phyloP scores from a whole-genome alignment of 2,113 vertebrate species.

The Papio anubis region DNA sequence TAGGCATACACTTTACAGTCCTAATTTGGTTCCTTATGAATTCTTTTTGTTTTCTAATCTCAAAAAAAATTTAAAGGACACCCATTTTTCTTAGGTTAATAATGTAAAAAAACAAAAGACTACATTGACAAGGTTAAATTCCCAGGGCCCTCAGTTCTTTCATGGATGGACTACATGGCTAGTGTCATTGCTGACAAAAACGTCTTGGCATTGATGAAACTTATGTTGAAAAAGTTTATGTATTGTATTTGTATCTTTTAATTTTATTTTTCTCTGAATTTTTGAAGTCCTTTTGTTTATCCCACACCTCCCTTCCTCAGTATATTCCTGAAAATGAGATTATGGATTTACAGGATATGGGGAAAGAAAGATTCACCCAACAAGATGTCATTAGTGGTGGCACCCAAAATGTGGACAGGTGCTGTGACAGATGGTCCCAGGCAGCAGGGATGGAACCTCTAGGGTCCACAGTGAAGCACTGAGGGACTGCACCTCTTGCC shows the following conservation, averaged over 20 bases:
- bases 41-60: too few relatives aligned
- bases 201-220: neutral
- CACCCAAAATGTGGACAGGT: neutral
- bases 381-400: neutral
- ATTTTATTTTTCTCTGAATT: neutral
- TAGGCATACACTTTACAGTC: too few relatives aligned
- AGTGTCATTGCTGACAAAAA: neutral
- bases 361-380: neutral
- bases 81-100: neutral
- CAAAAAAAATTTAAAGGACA: too few relatives aligned
- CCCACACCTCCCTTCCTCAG: neutral
- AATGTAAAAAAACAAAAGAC: neutral
- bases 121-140: neutral
- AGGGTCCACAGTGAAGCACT: neutral
- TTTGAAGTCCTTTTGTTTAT: neutral
- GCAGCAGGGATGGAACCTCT: neutral
- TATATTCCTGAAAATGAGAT: neutral
- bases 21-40: too few relatives aligned
- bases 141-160: neutral
- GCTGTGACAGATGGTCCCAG: neutral
- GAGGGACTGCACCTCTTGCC: neutral
- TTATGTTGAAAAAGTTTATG: neutral
- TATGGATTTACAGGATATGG: neutral
- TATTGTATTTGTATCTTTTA: neutral
- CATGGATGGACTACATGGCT: neutral